Evolutionary conservation across 1,140 invertebrate species (phyloP), one percentile per base, ranked within the genome.

Genomic region (Maniola jurtina): DNA sequence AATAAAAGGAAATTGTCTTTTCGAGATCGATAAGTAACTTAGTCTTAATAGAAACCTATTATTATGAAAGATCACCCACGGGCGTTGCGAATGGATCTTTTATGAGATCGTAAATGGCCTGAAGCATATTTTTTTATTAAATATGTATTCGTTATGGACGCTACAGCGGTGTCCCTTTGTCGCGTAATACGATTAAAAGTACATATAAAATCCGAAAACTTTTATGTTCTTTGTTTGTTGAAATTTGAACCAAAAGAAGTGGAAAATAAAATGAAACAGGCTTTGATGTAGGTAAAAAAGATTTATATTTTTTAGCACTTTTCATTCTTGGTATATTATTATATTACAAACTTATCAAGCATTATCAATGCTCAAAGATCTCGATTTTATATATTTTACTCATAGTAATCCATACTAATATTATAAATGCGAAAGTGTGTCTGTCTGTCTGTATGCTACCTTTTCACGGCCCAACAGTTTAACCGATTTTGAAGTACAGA

Each of bases 61-160:
- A 66, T 66, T 61, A 40, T 58, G 35, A 40, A 42, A 40, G 63
- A 36, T 48, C 52, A 58, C 58, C 58, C 16, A 16, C 36, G 52
- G 64, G 55, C 58, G 10, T n/a, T 15, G 6, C 55, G 58, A 66
- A 61, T 61, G 52, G 34, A 38, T 56, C 50, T 58, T 61, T 66
- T 66, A 66, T 50, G 38, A 33, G 54, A 55, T 66, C 40, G 57
- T 61, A 66, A 66, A 60, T 57, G 64, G 40, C 64, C 40, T 55
- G 58, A 33, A 61, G 40, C 52, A 65, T 65, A 61, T 56, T 66
- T 64, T n/a, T 66, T 66, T 66, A 66, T 66, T 66, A 38, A 66
- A 66, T 66, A 66, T 61, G 40, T 59, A 66, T 60, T 58, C 45
- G 55, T 64, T 64, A 42, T 36, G 61, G 54, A 64, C 61, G 35